Evolutionary conservation across 2,113 vertebrate species (phyloP), one percentile per base, ranked within the genome.

Genomic region (Periophthalmus modestus): DNA sequence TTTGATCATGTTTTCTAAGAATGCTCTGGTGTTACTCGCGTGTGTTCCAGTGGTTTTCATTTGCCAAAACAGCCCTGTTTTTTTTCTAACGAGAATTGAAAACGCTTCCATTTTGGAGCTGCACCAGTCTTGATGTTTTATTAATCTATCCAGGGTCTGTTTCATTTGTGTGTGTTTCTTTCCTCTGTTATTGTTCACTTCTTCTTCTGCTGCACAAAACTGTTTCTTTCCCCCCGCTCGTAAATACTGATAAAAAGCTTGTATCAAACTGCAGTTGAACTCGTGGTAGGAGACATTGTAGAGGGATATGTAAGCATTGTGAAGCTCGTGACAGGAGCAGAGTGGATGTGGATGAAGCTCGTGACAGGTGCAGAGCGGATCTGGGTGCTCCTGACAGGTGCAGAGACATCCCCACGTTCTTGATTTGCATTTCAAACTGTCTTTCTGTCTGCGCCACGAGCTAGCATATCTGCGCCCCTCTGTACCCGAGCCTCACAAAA

Each of bases 341-440:
- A 43, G 39, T 43, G 39, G 7, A 43, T 43, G 39, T 10, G 39
- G 7, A 43, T 7, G 39, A 28, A 28, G 57, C 66, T 63, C 66
- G 33, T 84, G 82, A 81, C 83, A 83, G 86, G 82, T 77, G 68
- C 50, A 66, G 84, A 43, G 39, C 11, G 39, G 7, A 43, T 43
- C 7, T 10, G 39, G 7, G 10, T 7, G 39, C 66, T 58, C 65
- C 36, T 84, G 82, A 81, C 83, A 83, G 86, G 82, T 79, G 68
- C 50, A 66, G 84, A 43, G 39, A 43, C 39, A 43, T 10, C 7
- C 39, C 10, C 68, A 80, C 57, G 1, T 18, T 21, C 19, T 80
- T 79, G 24, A 90, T 90, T 90, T 89, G 83, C 86, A 90, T 89
- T 85, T 90, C 87, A 88, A 89, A 87, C 78, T 54, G 69, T 33